Evolutionary conservation across 2,113 vertebrate genomes (phyloP), one percentile per base, ranked within the genome.

Genomic region (Gobiocypris rarus): DNA sequence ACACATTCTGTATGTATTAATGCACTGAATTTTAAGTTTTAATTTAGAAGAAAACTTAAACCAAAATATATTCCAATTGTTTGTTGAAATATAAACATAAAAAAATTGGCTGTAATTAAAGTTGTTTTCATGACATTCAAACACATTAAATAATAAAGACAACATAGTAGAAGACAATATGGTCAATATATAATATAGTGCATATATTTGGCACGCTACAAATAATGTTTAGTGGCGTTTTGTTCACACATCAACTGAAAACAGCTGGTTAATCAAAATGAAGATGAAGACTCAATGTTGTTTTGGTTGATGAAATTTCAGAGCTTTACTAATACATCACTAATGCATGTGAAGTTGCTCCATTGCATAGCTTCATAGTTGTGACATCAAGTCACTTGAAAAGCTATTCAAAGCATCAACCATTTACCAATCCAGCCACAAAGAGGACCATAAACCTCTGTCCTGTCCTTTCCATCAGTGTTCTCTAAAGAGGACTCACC

Each of bases 371-470:
- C 22, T 59, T 59, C 22, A 24, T 59, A 24, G n/a, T 59, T 58
- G 54, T 24, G 56, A 1, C 56, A 58, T 58, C 22, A n/a, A 5
- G 17, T 19, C 24, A 75, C 48, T 75, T 52, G 15, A 52, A 38
- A 3, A 26, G 45, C 45, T 8, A 69, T 69, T 41, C 34, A n/a
- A 69, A 22, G 19, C 31, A 41, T 69, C 34, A n/a, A 59, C 65
- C 38, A 52, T 65, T 56, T 73, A 45, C 19, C 48, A 54, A 65
- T 61, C 48, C 69, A 84, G 13, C 1, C 45, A 19, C 24, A 70
- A 70, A 71, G 61, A 52, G 4, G n/a, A 38, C 28, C 52, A 58
- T 73, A 73, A 82, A 87, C 31, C 83, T 84, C 69, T 41, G 11
- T 75, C 52, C 34, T 83, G 69, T 41, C 69, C 24, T 74, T 52